Base-by-base conservation (phyloP, 2,113 vertebrate genomes). In the Arenaria interpres region DNA sequence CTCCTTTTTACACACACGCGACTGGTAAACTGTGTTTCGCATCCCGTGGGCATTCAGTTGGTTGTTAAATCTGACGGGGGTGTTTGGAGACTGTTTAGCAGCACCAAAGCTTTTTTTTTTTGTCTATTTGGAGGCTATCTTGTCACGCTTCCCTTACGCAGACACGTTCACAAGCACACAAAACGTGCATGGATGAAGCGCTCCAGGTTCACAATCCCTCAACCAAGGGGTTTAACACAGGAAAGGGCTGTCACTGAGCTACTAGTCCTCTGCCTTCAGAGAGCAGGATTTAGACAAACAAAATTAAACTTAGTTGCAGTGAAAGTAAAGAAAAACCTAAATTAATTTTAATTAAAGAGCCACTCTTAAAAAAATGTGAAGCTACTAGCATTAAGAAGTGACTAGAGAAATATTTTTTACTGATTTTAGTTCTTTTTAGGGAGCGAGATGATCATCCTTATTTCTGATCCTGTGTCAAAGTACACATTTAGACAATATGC, bases 151-250 rank as follows among this genome's bases (percentile, higher is more conserved):
- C 75, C 50, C 54, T 85, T 63, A 33, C 5, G 5, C 25, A 33
- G 25, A 18, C n/a, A 18, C 1, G 9, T 43, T 57, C 59, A 41
- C n/a, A 27, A 4, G 0, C 22, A 85, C 75, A 24, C 22, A 37
- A 48, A 85, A 41, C 0, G 2, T 9, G 57, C 8, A 14, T 12
- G 23, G 62, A 57, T 25, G 18, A 88, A 85, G n/a, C 0, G 0
- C 41, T 50, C 18, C 12, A 20, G 17, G 14, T 50, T 82, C 27
- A 14, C 4, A 7, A 90, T 69, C 60, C 35, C 39, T 75, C 81
- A 79, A 72, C 24, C 22, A 35, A 48, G 28, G 16, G 7, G 8
- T 75, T 85, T 75, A 76, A 43, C 50, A 22, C 30, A 25, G 32
- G 6, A 77, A 87, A 89, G 27, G 9, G 62, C 19, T 89, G 16